Percentiles rank a stretch among this genome's conserved stretches.
Evolutionary conservation across 2,113 vertebrate genomes (phyloP).

Genomic region (Heterotilapia buettikoferi): DNA sequence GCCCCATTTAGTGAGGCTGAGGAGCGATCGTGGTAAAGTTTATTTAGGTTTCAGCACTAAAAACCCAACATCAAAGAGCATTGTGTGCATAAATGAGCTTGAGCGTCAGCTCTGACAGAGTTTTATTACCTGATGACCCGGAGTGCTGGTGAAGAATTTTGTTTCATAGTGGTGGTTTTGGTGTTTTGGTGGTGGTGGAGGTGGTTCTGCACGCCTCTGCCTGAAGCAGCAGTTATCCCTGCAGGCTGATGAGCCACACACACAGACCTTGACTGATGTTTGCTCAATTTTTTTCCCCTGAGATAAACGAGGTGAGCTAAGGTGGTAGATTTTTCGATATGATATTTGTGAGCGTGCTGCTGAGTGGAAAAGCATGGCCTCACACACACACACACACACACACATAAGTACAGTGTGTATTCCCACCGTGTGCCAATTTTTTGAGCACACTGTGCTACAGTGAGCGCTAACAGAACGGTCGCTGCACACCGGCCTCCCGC

Average conservation of each 20-base stretch:
- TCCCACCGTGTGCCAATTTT: neutral
- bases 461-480: neutral
- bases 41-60: neutral
- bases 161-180: neutral
- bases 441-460: neutral
- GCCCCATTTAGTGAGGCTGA: neutral
- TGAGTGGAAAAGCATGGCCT: neutral
- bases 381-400: neutral
- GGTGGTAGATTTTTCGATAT: neutral
- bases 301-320: neutral
- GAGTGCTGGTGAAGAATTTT: neutral
- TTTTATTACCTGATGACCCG: neutral
- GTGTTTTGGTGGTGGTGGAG: neutral
- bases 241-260: neutral
- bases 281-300: neutral
- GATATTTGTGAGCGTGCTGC: neutral
- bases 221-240: neutral
- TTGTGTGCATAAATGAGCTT: neutral
- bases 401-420: neutral
- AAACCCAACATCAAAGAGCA: neutral
- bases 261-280: neutral
- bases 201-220: neutral
- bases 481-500: neutral
- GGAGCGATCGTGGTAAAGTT: neutral
- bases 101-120: neutral